Conservation (phyloP, 2,797 vertebrate species). For the Danionella dracula region DNA sequence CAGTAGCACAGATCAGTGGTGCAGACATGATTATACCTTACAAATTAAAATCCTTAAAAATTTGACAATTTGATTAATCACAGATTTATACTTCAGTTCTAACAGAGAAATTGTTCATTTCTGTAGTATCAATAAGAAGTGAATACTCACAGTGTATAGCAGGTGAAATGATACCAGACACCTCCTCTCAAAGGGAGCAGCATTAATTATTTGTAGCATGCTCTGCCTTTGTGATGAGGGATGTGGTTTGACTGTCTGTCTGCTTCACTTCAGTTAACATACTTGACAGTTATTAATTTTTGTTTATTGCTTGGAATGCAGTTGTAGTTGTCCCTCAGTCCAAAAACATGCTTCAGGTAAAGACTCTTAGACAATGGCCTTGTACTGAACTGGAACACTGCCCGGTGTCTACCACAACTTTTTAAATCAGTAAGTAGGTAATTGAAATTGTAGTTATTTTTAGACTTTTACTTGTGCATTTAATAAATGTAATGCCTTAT, state of each 20-base stretch:
- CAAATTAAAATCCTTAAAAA: not conserved
- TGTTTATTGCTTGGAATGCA: too few species aligned
- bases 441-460: too few species aligned
- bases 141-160: slow-evolving; percentile 82
- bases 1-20: slow-evolving; percentile 55
- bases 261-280: not conserved
- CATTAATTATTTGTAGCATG: slow-evolving; percentile 87
- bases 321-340: too few species aligned
- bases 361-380: too few species aligned
- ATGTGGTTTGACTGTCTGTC: not conserved
- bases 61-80: not conserved
- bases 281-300: too few species aligned
- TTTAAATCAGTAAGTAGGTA: too few species aligned
- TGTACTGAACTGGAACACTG: too few species aligned
- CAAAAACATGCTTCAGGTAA: too few species aligned
- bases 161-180: slow-evolving; percentile 79
- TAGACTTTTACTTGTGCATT: too few species aligned
- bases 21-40: slow-evolving; percentile 56
- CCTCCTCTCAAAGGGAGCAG: slow-evolving; percentile 76
- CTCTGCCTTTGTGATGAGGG: slow-evolving; percentile 44
- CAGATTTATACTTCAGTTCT: slow-evolving; percentile 39
- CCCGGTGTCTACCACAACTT: too few species aligned
- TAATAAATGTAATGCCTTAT: too few species aligned
- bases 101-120: slow-evolving; percentile 71
- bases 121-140: slow-evolving; percentile 71